These are phyloP conservation scores for Anguilla megastoma DNA, from an alignment of 2,797 vertebrate genomes.

Conservation along the genomic window DNA sequence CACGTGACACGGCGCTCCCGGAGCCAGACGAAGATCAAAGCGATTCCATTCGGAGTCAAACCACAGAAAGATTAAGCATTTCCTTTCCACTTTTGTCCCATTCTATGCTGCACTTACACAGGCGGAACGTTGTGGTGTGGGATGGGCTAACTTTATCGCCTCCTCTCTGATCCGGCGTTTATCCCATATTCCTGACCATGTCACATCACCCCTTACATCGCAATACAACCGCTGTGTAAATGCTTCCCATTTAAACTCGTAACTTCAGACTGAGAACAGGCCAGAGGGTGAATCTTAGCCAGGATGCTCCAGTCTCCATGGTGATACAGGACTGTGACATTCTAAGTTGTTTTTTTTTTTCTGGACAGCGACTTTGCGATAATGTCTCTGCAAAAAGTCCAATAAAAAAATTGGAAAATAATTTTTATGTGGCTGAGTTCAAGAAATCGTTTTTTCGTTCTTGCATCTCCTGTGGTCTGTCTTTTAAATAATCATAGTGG, in stretches of 20 bases:
- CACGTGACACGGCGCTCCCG: not conserved
- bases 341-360: not conserved
- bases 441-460: not conserved
- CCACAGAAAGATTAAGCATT: not conserved
- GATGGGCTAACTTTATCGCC: not conserved
- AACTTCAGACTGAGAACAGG: not conserved
- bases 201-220: not conserved
- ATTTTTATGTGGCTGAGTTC: not conserved
- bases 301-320: not conserved
- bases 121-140: not conserved
- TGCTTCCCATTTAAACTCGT: not conserved
- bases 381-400: not conserved
- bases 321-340: not conserved
- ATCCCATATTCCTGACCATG: not conserved
- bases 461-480: not conserved
- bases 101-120: conserved; percentile 3
- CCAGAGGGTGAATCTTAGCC: not conserved
- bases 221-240: not conserved
- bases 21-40: conserved; percentile 16
- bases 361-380: not conserved
- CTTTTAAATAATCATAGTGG: not conserved
- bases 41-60: conserved; percentile 17
- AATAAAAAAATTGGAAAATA: not conserved
- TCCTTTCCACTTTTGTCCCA: conserved; percentile 12
- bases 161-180: not conserved